A percentile compares a stretch with the other conserved stretches of the same genome.
These are phyloP conservation scores for Malthinus seriepunctatus DNA, from an alignment of 2,888 invertebrate species.

Conservation along the genomic window DNA sequence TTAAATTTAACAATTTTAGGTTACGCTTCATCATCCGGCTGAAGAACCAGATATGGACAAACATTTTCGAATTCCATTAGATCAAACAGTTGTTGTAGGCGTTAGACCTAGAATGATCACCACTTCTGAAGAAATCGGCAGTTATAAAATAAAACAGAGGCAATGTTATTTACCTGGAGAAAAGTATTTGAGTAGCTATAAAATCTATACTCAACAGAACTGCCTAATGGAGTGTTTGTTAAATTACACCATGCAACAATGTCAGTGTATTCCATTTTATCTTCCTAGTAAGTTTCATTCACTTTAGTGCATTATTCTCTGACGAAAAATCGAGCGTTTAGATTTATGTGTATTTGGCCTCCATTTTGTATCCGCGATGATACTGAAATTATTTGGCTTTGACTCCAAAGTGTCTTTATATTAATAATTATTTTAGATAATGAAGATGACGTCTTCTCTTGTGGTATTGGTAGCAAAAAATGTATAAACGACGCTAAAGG, in stretches of 20 bases:
- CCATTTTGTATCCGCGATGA: too few species aligned
- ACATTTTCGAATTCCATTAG: constrained; percentile 35
- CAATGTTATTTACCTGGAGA: constrained; percentile 40
- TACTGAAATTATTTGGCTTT: too few species aligned
- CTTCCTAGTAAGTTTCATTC: constrained; percentile 45
- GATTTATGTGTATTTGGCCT: too few species aligned
- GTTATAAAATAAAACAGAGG: constrained; percentile 30
- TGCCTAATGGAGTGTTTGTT: constrained; percentile 41
- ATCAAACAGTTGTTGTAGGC: constrained; percentile 33
- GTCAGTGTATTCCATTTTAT: constrained; percentile 8
- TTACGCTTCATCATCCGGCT: constrained; percentile 40
- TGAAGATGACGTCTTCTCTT: too few species aligned
- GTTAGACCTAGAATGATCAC: constrained; percentile 36
- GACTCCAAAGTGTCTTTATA: too few species aligned
- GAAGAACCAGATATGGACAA: constrained; percentile 40
- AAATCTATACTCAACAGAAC: constrained; percentile 39
- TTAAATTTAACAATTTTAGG: not conserved
- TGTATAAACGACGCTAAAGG: not conserved
- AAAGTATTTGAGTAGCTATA: constrained; percentile 35
- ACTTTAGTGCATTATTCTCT: not conserved
- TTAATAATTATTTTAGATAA: too few species aligned
- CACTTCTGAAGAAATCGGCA: constrained; percentile 34
- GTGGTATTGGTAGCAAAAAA: not conserved
- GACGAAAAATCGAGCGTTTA: too few species aligned
- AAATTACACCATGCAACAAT: constrained; percentile 31